A percentile compares a stretch with the other conserved stretches of the same genome.
These are phyloP conservation scores for Conomelus anceps DNA, from an alignment of 2,888 invertebrate species.

Conservation along the genomic window DNA sequence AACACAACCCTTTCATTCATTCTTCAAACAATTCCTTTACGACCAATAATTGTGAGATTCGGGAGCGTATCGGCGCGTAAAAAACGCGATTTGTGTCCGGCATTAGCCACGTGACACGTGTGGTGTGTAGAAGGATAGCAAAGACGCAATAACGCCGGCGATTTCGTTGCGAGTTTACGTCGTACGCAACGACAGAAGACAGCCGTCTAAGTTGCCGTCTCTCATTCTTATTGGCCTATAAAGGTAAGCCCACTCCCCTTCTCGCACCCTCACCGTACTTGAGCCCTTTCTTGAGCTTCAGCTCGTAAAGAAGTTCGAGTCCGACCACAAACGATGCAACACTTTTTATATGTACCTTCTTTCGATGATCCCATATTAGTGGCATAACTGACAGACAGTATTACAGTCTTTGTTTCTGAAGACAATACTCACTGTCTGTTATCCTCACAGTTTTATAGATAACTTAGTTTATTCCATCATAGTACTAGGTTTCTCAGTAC, in stretches of 20 bases:
- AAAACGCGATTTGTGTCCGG: background rate
- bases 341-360: background rate
- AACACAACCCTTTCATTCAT: background rate
- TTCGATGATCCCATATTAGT: background rate
- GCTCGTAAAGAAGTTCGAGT: background rate
- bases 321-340: background rate
- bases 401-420: background rate
- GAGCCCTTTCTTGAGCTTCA: background rate
- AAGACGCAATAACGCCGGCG: background rate
- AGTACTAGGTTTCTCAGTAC: background rate
- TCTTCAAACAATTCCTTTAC: no score
- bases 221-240: constrained; percentile 7
- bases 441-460: no score
- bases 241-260: background rate
- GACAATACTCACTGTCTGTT: background rate
- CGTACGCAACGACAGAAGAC: background rate
- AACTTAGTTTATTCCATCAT: no score
- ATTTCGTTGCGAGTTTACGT: background rate
- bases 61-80: background rate
- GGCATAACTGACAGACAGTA: background rate
- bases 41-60: no score
- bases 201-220: background rate
- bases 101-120: background rate
- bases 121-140: background rate
- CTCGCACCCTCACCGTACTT: background rate